Evolutionary conservation across 2,113 vertebrate species (phyloP).

Genomic region (Brevimyrus niger): DNA sequence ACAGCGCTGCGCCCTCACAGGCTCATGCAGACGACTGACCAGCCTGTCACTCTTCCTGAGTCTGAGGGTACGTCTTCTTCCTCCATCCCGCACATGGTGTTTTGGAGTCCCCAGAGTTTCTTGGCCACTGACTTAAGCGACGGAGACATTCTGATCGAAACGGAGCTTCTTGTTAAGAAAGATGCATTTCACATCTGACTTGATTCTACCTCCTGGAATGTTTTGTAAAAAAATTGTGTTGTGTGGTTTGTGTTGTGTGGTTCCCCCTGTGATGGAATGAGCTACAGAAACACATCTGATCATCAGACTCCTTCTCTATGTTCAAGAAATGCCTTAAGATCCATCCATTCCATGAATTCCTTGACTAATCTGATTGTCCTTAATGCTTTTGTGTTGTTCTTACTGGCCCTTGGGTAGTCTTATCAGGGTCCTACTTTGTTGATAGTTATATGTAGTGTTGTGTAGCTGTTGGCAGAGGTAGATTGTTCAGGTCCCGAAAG

Average conservation of each 20-base stretch:
- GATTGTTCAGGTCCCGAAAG: background rate
- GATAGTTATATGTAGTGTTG: background rate
- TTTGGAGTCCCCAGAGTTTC: background rate
- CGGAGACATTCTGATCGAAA: background rate
- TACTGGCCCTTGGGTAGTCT: background rate
- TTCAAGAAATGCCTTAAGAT: background rate
- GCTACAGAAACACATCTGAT: background rate
- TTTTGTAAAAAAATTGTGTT: background rate
- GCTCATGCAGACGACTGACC: conserved; percentile 54
- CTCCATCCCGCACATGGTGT: background rate
- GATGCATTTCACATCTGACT: background rate
- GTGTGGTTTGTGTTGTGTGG: background rate
- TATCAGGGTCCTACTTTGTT: background rate
- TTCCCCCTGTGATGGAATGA: background rate
- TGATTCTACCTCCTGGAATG: background rate
- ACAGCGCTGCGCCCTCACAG: conserved; percentile 71
- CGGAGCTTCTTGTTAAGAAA: background rate
- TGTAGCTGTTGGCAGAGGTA: background rate
- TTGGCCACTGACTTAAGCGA: background rate
- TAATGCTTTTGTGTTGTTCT: background rate
- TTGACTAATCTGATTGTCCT: background rate
- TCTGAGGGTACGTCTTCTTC: conserved; percentile 62
- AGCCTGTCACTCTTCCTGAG: conserved; percentile 65
- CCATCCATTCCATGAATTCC: background rate
- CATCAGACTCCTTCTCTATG: background rate